These are phyloP conservation scores for Ichneumon xanthorius DNA, from an alignment of 2,888 invertebrate genomes.

Conservation along the genomic window DNA sequence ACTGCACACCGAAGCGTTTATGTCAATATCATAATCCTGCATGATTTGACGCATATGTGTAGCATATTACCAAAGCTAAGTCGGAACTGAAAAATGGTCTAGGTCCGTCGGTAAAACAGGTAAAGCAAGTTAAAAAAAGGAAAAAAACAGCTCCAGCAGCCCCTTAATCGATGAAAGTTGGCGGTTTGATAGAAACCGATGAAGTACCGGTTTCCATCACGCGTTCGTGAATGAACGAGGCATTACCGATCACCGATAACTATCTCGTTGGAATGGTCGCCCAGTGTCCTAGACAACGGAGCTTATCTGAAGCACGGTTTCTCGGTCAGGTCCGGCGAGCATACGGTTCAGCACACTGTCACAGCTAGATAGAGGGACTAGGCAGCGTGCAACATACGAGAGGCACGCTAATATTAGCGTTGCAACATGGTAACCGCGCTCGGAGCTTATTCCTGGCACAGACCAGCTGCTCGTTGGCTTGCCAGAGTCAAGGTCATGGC, in stretches of 20 bases:
- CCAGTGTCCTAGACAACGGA: constrained; percentile 49
- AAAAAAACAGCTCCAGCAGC: too few relatives aligned
- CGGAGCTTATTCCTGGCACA: constrained; percentile 82
- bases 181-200: neutral
- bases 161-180: too few relatives aligned
- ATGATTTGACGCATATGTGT: too few relatives aligned
- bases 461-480: constrained; percentile 79
- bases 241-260: constrained; percentile 1
- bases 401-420: constrained; percentile 82
- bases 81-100: too few relatives aligned
- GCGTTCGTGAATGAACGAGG: neutral
- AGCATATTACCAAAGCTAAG: too few relatives aligned
- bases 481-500: constrained; percentile 83
- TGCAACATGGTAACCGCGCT: constrained; percentile 82
- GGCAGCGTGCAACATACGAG: constrained; percentile 61
- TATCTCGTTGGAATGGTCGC: constrained; percentile 17
- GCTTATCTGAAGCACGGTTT: constrained; percentile 52
- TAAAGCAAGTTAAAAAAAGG: too few relatives aligned
- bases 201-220: constrained; percentile 13
- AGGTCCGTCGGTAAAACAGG: too few relatives aligned
- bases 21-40: too few relatives aligned
- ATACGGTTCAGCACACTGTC: constrained; percentile 58
- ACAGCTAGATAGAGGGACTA: constrained; percentile 48
- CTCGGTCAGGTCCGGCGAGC: constrained; percentile 61
- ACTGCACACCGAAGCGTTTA: too few relatives aligned